Base-by-base conservation (phyloP, 2,888 invertebrate genomes). In the Stenchaetothrips biformis region DNA sequence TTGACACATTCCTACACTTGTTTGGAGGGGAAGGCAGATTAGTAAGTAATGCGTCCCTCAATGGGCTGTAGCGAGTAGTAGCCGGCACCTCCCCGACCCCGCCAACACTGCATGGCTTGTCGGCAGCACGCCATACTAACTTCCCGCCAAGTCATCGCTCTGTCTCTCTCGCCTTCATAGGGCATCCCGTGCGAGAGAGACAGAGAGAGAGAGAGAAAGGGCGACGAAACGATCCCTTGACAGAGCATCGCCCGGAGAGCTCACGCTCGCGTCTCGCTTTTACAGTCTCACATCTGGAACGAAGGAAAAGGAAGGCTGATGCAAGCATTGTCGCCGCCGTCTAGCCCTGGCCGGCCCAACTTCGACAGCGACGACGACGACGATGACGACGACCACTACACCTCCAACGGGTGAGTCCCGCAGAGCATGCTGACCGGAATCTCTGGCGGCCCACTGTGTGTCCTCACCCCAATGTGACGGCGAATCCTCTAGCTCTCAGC, bases 241-340 rank as follows among this genome's bases (percentile, higher is more conserved):
- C 21, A 16, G 77, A 0, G 77, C 27, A 49, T 2, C 37, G 37
- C 37, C 4, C 37, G 1, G n/a, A n/a, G n/a, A 0, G 53, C 48
- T 16, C 2, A 25, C 74, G 37, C 13, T 47, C 37, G 16, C 80
- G 79, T 81, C 77, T 81, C 79, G 79, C 80, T 81, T 80, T 85
- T 86, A 7, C 87, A 93, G 88, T 92, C 94, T 83, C 94, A 92
- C 86, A 94, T 97, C 85, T 95, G 96, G 94, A 93, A 93, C 86
- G 95, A 96, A 87, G 92, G 95, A 59, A 95, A 95, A 87, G 94
- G 94, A 37, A 91, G 94, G 83, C 89, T 97, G 82, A 92, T 95
- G 89, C 94, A 95, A 88, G 97, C 96, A 77, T 90, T 97, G 81
- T 95, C 95, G 84, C 97, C 97, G 82, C 94, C 95, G n/a, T 92